Conservation (phyloP, 37 sponge, comb jelly and placozoan species). For the Ianthella basta region DNA sequence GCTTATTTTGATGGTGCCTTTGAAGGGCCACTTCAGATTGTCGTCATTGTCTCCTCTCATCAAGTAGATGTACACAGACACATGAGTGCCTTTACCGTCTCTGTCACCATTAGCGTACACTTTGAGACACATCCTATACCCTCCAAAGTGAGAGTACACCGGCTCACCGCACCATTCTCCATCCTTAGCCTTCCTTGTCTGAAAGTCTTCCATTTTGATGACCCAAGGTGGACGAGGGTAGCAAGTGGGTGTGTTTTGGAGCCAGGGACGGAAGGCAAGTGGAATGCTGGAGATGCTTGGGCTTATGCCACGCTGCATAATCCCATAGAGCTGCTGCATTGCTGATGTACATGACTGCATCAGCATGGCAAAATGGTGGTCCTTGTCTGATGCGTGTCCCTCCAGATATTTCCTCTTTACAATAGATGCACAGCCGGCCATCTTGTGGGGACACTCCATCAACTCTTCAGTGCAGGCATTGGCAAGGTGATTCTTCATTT, state of each 20-base stretch:
- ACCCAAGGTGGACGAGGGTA: conserved; percentile 24
- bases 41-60: conserved; percentile 58
- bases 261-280: conserved; percentile 26
- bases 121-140: conserved; percentile 44
- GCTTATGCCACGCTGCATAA: no score
- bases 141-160: conserved; percentile 53
- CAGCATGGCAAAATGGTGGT: no score
- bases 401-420: no score
- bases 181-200: conserved; percentile 1
- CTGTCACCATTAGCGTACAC: conserved; percentile 33
- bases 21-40: conserved; percentile 50
- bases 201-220: conserved; percentile 1
- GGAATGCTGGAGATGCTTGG: no score
- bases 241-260: conserved; percentile 14
- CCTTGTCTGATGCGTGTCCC: no score
- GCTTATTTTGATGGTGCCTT: conserved; percentile 43
- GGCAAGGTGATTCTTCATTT: no score
- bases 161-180: conserved; percentile 42
- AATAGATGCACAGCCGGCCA: no score
- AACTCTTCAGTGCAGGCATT: no score
- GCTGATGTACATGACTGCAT: no score
- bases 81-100: conserved; percentile 24
- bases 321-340: no score
- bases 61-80: conserved; percentile 46
- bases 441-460: no score